These are phyloP conservation scores for Pteropus alecto DNA, from an alignment of 2,113 vertebrate species.

Conservation along the genomic window DNA sequence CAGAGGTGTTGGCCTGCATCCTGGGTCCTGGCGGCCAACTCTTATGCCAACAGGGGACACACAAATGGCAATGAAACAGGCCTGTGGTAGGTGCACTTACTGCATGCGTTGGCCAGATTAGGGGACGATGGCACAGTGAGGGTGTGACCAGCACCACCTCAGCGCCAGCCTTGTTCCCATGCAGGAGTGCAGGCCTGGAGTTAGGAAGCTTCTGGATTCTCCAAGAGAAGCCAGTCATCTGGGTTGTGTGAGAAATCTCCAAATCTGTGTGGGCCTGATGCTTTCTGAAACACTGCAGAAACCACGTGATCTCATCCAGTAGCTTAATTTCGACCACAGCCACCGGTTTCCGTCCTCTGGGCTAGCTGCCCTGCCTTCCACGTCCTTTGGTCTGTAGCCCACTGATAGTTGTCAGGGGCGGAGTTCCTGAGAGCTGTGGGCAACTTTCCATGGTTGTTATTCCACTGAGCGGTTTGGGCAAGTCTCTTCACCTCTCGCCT, in stretches of 20 bases:
- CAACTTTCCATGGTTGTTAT: not conserved
- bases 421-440: not conserved
- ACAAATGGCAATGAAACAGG: not conserved
- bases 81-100: rapidly evolving
- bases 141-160: not conserved
- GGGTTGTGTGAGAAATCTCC: not conserved
- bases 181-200: not conserved
- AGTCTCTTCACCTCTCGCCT: not conserved
- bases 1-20: not conserved
- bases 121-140: rapidly evolving
- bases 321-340: not conserved
- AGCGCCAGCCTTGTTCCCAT: not conserved
- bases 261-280: not conserved
- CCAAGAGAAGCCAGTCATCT: not conserved
- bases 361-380: not conserved
- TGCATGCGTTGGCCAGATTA: too few relatives aligned
- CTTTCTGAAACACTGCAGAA: not conserved
- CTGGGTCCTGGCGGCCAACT: not conserved
- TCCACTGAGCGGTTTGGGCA: not conserved
- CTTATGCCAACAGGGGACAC: not conserved
- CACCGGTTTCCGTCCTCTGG: not conserved
- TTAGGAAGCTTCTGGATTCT: not conserved
- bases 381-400: not conserved
- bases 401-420: not conserved
- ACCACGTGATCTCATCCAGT: not conserved